Percentiles rank a stretch among this genome's conserved stretches.
These are phyloP conservation scores for Ciconia boyciana DNA, from an alignment of 2,113 vertebrate species.

Conservation along the genomic window DNA sequence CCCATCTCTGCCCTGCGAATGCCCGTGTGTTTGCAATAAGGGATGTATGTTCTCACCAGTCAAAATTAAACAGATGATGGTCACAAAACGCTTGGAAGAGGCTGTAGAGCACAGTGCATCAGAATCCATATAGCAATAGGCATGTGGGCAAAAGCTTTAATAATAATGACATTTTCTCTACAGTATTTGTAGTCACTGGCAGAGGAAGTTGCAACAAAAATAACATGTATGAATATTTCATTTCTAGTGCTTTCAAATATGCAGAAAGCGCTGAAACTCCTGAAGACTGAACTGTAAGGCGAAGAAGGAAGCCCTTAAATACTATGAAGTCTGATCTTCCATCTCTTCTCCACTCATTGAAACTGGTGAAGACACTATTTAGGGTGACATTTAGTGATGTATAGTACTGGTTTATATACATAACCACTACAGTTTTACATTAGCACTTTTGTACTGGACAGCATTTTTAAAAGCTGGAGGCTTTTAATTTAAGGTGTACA, in stretches of 20 bases:
- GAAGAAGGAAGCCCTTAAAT: neutral
- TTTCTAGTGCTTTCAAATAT: slow-evolving; percentile 76
- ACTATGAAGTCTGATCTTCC: neutral
- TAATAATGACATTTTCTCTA: neutral
- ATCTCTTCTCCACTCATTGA: neutral
- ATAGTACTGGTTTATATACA: slow-evolving; percentile 3
- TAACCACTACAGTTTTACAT: slow-evolving; percentile 42
- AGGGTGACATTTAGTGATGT: slow-evolving; percentile 5
- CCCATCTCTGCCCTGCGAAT: rapidly evolving
- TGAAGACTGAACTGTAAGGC: slow-evolving; percentile 80
- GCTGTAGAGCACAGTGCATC: neutral
- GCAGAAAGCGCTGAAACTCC: slow-evolving; percentile 77
- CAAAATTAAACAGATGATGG: neutral
- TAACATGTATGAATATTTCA: slow-evolving; percentile 12
- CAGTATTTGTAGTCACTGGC: neutral
- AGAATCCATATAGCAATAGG: neutral
- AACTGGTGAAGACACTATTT: neutral
- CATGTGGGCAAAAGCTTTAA: neutral
- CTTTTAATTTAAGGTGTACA: slow-evolving; percentile 56
- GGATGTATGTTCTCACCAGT: neutral
- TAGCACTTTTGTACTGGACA: slow-evolving; percentile 48
- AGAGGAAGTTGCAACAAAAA: slow-evolving; percentile 2
- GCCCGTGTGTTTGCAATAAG: rapidly evolving
- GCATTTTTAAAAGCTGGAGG: slow-evolving; percentile 44
- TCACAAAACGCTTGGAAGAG: neutral